Percentiles rank a stretch among this genome's conserved stretches.
Conservation (phyloP, 2,888 invertebrate species). For the Anthoptus insignis region DNA sequence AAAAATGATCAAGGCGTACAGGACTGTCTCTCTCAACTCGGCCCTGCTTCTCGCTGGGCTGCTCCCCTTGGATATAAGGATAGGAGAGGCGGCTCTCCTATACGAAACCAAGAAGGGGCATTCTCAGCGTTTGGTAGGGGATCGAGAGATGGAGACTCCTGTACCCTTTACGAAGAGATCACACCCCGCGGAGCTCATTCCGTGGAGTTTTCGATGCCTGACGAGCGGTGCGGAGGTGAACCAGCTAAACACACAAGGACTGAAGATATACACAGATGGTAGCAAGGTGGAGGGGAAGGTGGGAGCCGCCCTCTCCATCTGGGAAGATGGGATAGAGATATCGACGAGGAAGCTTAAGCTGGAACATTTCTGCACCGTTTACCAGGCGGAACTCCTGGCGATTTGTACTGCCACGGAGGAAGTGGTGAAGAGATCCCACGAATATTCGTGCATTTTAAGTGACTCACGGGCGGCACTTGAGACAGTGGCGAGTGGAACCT, state of each 20-base stretch:
- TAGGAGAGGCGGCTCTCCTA: not conserved
- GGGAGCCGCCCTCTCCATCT: not conserved
- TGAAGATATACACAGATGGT: not conserved
- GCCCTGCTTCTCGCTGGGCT: slow-evolving; percentile 36
- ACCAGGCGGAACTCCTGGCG: not conserved
- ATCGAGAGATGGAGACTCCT: not conserved
- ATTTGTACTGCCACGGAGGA: not conserved
- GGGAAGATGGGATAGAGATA: not conserved
- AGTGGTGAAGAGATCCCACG: not conserved
- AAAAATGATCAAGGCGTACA: slow-evolving; percentile 33
- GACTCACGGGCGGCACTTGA: not conserved
- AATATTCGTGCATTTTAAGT: not conserved
- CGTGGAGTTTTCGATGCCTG: too few species aligned
- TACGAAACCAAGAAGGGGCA: not conserved
- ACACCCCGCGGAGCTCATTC: not conserved
- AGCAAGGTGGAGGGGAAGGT: not conserved
- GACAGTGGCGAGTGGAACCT: not conserved
- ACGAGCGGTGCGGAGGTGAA: not conserved
- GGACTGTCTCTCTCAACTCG: slow-evolving; percentile 42
- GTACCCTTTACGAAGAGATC: not conserved
- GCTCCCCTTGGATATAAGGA: slow-evolving; percentile 35
- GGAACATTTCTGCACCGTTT: not conserved
- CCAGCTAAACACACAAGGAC: not conserved
- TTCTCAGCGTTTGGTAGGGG: not conserved
- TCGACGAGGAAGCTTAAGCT: not conserved